These are phyloP conservation scores for Mastomys natalensis DNA, from an alignment of 2,113 vertebrate species.

Conservation along the genomic window DNA sequence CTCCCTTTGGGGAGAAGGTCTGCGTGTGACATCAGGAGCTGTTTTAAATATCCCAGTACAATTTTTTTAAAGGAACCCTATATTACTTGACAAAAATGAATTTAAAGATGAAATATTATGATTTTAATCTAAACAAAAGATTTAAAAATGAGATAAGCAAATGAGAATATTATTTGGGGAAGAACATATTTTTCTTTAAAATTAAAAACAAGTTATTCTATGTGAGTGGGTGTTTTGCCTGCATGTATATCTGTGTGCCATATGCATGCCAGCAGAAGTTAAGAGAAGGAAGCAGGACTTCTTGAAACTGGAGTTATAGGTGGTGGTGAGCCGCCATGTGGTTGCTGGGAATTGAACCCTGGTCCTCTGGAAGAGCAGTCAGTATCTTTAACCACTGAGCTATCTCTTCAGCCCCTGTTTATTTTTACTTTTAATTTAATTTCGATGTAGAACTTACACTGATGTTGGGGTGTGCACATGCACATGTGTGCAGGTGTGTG, in stretches of 20 bases:
- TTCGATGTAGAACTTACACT: neutral
- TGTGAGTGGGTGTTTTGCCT: neutral
- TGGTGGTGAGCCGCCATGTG: neutral
- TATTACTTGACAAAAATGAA: neutral
- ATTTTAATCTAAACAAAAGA: neutral
- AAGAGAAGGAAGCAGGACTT: neutral
- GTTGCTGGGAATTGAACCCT: neutral
- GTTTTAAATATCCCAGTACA: neutral
- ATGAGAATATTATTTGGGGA: neutral
- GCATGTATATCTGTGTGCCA: neutral
- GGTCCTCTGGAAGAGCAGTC: neutral
- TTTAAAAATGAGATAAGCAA: conserved; percentile 7
- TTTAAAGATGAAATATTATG: neutral
- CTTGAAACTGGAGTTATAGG: neutral
- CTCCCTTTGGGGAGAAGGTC: neutral
- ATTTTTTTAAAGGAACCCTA: neutral
- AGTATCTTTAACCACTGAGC: neutral
- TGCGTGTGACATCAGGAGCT: neutral
- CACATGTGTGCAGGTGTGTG: neutral
- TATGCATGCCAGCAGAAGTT: neutral
- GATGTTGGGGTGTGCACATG: neutral
- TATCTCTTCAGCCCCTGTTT: neutral
- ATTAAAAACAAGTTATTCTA: neutral
- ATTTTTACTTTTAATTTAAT: neutral
- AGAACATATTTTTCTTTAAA: neutral